A percentile compares a stretch with the other conserved stretches of the same genome.
Evolutionary conservation across 2,797 vertebrate genomes (phyloP).

Genomic region (Cirrhinus molitorella): DNA sequence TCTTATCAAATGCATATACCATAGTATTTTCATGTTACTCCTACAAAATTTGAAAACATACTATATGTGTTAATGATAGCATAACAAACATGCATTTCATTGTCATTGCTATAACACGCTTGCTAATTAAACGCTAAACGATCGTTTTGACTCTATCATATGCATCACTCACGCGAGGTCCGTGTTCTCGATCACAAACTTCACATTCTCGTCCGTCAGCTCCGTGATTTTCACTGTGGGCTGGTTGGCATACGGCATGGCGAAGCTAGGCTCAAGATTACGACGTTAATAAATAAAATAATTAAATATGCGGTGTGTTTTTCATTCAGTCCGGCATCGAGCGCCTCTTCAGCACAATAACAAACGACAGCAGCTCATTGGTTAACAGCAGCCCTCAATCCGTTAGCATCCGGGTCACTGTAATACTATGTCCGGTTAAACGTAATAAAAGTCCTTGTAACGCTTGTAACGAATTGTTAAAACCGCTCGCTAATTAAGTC

Average conservation of each 20-base stretch:
- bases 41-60: neutral
- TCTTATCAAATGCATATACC: neutral
- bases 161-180: slow-evolving; percentile 89
- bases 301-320: neutral
- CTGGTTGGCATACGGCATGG: slow-evolving; percentile 97
- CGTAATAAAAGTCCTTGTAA: slow-evolving; percentile 31
- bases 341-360: neutral
- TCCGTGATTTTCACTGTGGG: slow-evolving; percentile 97
- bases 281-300: rapidly evolving
- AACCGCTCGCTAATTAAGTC: neutral
- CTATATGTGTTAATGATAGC: neutral
- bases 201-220: slow-evolving; percentile 95
- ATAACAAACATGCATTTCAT: neutral
- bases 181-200: slow-evolving; percentile 97
- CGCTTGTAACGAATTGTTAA: no score
- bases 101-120: neutral
- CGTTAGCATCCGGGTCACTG: slow-evolving; percentile 15
- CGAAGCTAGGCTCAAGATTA: neutral
- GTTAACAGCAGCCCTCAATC: neutral
- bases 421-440: neutral
- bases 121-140: neutral
- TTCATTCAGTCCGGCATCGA: neutral
- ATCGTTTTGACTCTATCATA: neutral
- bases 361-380: slow-evolving; percentile 1
- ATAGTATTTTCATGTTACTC: neutral